These are phyloP conservation scores for Nesometra sesokonis DNA, from an alignment of 35 echinoderm and acorn worm species.

Conservation along the genomic window DNA sequence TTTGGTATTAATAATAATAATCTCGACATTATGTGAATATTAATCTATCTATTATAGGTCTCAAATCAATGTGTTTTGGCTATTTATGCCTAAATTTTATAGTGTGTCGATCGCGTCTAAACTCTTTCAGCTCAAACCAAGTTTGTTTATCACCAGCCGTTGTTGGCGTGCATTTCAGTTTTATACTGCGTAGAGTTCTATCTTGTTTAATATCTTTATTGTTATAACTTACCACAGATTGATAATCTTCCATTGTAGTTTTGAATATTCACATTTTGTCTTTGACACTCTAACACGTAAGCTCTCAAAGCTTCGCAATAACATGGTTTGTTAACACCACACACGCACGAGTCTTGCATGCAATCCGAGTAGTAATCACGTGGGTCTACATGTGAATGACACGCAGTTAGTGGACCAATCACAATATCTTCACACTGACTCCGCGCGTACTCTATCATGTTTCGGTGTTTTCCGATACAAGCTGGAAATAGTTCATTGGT, in stretches of 20 bases:
- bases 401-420: not conserved
- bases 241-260: conserved; percentile 7
- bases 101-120: not conserved
- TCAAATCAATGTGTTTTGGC: not conserved
- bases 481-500: conserved; percentile 5
- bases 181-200: too few species aligned
- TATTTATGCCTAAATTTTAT: not conserved
- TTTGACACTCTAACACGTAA: conserved; percentile 40
- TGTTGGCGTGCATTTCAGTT: too few species aligned
- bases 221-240: conserved; percentile 34
- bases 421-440: not conserved
- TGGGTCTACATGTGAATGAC: conserved; percentile 21
- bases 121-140: too few species aligned
- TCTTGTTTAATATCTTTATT: not conserved
- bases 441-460: not conserved
- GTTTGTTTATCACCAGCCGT: too few species aligned
- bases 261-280: conserved; percentile 8
- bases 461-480: not conserved
- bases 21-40: not conserved
- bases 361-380: conserved; percentile 29
- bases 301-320: conserved; percentile 42
- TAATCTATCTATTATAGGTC: too few species aligned
- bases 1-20: not conserved
- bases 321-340: conserved; percentile 35
- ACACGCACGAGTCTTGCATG: conserved; percentile 49